Evolutionary conservation across 2,113 vertebrate genomes (phyloP), one percentile per base, ranked within the genome.

Genomic region (Camelus bactrianus): DNA sequence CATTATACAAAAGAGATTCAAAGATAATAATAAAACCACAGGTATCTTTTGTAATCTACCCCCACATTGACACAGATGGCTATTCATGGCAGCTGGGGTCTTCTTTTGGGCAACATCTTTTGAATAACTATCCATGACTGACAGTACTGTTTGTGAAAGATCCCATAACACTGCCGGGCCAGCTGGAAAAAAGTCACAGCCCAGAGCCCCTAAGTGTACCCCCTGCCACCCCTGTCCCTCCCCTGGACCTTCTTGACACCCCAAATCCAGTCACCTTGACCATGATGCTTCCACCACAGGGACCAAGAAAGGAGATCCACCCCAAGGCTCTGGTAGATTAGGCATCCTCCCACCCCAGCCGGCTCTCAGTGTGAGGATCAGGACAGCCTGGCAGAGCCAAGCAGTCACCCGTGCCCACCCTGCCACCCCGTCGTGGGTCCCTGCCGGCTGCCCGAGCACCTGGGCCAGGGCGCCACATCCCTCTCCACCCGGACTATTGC

Each of bases 301-400:
- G 56, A 35, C 19, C 54, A 46, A 17, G 56, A 91, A 24, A n/a
- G 22, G 20, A 81, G 20, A 92, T 22, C 65, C 14, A 46, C 38
- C 28, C 12, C n/a, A 48, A 62, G 56, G 32, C 6, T 58, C 72
- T 2, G 0, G 16, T 4, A 5, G 38, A n/a, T 28, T 28, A 8
- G n/a, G 14, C 2, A 0, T 9, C 24, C 10, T 65, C 28, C 1
- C 1, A 0, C 20, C n/a, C 15, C 42, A 32, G 35, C 48, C 24
- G 2, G 2, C 14, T 6, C 28, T 46, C n/a, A 19, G 58, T 0
- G 6, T 42, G 58, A 75, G 62, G 52, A 20, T 32, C 30, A n/a
- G 16, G 54, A 35, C 54, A 32, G 24, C 48, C 9, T 11, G 0
- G 9, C 8, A 11, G 38, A 50, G 30, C 30, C 62, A 20, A 32